Evolutionary conservation across 2,797 vertebrate species (phyloP), one percentile per base, ranked within the genome.

Genomic region (Todus mexicanus): DNA sequence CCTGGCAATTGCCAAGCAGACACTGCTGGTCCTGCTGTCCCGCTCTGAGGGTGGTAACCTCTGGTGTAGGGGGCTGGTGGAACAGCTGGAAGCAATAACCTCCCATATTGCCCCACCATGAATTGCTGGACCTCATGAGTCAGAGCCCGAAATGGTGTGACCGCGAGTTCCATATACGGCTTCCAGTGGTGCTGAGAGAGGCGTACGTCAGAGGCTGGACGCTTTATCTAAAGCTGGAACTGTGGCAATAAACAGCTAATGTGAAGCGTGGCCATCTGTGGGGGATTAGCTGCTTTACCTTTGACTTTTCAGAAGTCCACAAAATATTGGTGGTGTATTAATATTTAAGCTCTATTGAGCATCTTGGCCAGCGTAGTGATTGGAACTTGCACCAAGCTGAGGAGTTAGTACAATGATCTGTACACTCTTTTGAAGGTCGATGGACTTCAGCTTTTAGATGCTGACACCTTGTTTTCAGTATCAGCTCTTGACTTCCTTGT

Each of bases 71-170:
- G 69, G 71, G 66, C 61, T 27, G 53, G n/a, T 29, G 76, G 88
- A 71, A n/a, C 75, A 91, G 73, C 93, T 93, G 93, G 88, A 83
- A 91, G 69, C 91, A 83, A 59, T 71, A 68, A 89, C 84, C 81
- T 85, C 88, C 65, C 4, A 1, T 70, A 14, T 61, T 72, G 76
- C 73, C 84, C 80, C 84, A 42, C 88, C 2, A 1, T 10, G 63
- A 40, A 14, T 22, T 66, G 84, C 76, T 1, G 48, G 75, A 77
- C 76, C 25, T 78, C 47, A 5, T 78, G 84, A 94, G 76, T 75
- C 93, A 92, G 71, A 73, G 51, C 56, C 57, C 22, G 1, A 43
- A 51, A 9, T 35, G 76, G 68, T 70, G 81, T 48, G 77, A 54
- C 72, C 63, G 72, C 0, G 9, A 85, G 90, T 33, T 56, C 84